Percentiles rank a stretch among this genome's conserved stretches.
Evolutionary conservation across 2,888 invertebrate genomes (phyloP).

Genomic region (Zygogramma bicolorata): DNA sequence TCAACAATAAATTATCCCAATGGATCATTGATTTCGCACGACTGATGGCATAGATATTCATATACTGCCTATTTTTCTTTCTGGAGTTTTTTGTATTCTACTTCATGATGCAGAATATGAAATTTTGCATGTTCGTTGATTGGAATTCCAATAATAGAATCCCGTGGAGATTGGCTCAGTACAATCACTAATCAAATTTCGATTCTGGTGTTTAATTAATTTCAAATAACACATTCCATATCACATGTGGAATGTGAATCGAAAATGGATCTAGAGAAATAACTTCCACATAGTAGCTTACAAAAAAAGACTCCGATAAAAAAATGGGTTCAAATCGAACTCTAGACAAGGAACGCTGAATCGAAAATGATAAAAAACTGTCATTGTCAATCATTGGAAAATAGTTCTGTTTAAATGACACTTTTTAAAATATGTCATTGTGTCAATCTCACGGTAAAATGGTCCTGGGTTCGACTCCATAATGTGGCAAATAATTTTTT

Average conservation of each 20-base stretch:
- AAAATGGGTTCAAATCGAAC: too few species aligned
- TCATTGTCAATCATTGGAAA: too few species aligned
- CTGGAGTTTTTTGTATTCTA: background rate
- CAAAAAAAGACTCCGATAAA: too few species aligned
- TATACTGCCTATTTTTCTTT: background rate
- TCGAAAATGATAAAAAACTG: too few species aligned
- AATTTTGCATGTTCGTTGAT: background rate
- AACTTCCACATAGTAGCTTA: background rate
- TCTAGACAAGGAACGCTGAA: too few species aligned
- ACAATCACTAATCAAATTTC: background rate
- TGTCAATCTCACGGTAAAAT: too few species aligned
- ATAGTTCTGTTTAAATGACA: too few species aligned
- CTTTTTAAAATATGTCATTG: too few species aligned
- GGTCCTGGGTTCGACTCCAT: too few species aligned
- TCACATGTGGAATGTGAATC: background rate
- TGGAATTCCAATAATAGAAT: background rate
- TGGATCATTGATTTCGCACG: background rate
- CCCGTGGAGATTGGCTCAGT: background rate
- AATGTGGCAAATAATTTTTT: too few species aligned
- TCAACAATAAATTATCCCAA: background rate
- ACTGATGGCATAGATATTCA: too few species aligned
- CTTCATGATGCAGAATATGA: background rate
- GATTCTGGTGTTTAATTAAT: background rate
- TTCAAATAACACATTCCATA: background rate
- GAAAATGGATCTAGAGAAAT: background rate